phyloP scores from a whole-genome alignment of 2,888 invertebrate genomes.

The Phasia obesa region DNA sequence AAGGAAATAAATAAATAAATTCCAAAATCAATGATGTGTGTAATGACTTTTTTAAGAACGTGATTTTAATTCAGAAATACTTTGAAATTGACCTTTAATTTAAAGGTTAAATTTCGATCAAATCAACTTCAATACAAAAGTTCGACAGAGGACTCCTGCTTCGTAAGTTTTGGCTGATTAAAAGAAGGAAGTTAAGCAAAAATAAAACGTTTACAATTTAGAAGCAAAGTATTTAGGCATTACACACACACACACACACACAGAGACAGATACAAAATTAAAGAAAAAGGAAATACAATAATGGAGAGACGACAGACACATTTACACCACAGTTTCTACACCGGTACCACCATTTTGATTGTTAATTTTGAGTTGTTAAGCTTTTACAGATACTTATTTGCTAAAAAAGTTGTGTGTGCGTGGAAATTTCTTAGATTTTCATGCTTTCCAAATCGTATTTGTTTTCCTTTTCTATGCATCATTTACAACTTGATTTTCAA shows the following conservation, averaged over 20 bases:
- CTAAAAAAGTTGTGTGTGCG: not conserved
- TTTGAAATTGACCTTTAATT: slow-evolving; percentile 66
- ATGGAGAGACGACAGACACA: slow-evolving; percentile 6
- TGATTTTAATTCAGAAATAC: slow-evolving; percentile 48
- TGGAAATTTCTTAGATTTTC: not conserved
- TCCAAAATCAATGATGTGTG: slow-evolving; percentile 67
- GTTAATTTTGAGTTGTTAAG: slow-evolving; percentile 38
- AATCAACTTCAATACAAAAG: slow-evolving; percentile 29
- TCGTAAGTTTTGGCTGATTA: not conserved
- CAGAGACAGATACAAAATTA: not conserved
- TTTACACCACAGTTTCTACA: slow-evolving; percentile 36
- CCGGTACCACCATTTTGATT: slow-evolving; percentile 59
- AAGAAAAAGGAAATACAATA: not conserved
- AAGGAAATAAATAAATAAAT: slow-evolving; percentile 25
- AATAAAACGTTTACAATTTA: not conserved
- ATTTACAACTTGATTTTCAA: too few species aligned
- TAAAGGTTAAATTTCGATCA: slow-evolving; percentile 56
- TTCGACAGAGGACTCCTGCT: not conserved
- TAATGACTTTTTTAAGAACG: slow-evolving; percentile 59
- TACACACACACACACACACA: not conserved
- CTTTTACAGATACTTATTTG: slow-evolving; percentile 27
- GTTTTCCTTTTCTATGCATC: too few species aligned
- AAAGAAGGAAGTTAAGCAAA: not conserved
- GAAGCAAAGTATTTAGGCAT: not conserved
- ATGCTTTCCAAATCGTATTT: not conserved